phyloP scores from a whole-genome alignment of 2,797 vertebrate genomes.

The Mastacembelus armatus region DNA sequence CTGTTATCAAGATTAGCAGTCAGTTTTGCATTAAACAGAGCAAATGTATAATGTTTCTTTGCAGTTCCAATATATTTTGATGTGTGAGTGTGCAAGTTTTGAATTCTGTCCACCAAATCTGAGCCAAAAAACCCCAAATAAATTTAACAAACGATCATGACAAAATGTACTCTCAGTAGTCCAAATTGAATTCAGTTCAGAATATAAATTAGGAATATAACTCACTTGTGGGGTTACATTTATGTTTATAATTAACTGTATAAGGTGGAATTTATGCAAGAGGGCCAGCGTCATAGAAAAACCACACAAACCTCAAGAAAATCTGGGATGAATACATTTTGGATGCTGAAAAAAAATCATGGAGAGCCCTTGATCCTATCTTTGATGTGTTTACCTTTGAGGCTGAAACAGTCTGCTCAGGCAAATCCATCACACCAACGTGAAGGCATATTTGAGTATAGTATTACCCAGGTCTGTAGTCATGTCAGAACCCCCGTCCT shows the following conservation, averaged over 20 bases:
- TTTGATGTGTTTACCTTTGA: slow-evolving; percentile 53
- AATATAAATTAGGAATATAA: slow-evolving; percentile 32
- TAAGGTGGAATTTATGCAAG: slow-evolving; percentile 50
- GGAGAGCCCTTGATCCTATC: slow-evolving; percentile 51
- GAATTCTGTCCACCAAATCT: neutral
- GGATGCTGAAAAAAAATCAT: slow-evolving; percentile 32
- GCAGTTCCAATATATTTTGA: slow-evolving; percentile 22
- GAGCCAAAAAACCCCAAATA: slow-evolving; percentile 16
- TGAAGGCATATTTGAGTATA: slow-evolving; percentile 60
- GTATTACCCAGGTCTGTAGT: slow-evolving; percentile 64
- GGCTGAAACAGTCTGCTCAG: slow-evolving; percentile 41
- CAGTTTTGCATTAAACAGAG: slow-evolving; percentile 28
- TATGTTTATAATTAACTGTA: slow-evolving; percentile 58
- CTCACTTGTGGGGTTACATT: slow-evolving; percentile 31
- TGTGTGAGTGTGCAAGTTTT: slow-evolving; percentile 6
- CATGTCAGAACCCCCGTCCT: slow-evolving; percentile 59
- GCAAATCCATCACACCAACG: slow-evolving; percentile 55
- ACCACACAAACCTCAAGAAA: slow-evolving; percentile 55
- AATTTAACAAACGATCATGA: slow-evolving; percentile 29
- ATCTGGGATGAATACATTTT: slow-evolving; percentile 56
- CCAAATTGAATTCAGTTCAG: slow-evolving; percentile 37
- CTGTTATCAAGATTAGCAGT: slow-evolving; percentile 62
- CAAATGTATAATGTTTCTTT: slow-evolving; percentile 51
- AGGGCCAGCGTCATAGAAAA: slow-evolving; percentile 29
- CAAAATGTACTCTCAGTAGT: slow-evolving; percentile 23